Evolutionary conservation across 2,797 vertebrate genomes (phyloP), one percentile per base, ranked within the genome.

Genomic region (Argentina silus): DNA sequence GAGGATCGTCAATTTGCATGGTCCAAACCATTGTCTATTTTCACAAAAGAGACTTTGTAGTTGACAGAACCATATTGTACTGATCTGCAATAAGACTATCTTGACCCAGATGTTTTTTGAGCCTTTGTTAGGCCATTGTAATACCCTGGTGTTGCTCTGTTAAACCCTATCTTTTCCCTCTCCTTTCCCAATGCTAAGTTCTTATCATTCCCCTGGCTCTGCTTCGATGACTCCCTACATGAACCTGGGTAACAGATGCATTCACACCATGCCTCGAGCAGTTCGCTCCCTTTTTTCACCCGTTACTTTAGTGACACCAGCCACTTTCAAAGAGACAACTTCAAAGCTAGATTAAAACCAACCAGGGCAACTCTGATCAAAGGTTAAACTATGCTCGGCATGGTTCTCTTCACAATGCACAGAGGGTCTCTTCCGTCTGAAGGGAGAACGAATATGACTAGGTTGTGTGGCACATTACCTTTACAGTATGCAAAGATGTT

Each of bases 291-390:
- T 47, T 67, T 64, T 64, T 72, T 43, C 23, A n/a, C 19, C 69
- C 10, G 23, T 61, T 73, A 21, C 19, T 36, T 50, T 55, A 53
- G 51, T 55, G 50, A 44, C 67, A 69, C 67, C 50, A 43, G 50
- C 27, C n/a, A 44, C 17, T 56, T 69, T 69, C 67, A 69, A 44
- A 56, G 67, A 23, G 63, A 48, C 45, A 67, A 84, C 88, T 90
- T 93, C 90, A 93, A 91, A 91, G 87, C 66, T 0, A 78, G 85
- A 90, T 80, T 90, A 87, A 90, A 89, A 88, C 17, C 77, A 86
- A 87, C 67, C 81, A 78, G 78, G 77, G 82, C 83, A 87, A 68
- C 82, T 83, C 77, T 90, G 91, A 92, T 93, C 86, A 92, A 91
- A 93, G 89, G 87, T 92, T 91, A 93, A 91, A 86, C 80, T 86